A percentile compares a stretch with the other conserved stretches of the same genome.
Conservation (phyloP, 2,113 vertebrate species). For the Callionymus lyra region DNA sequence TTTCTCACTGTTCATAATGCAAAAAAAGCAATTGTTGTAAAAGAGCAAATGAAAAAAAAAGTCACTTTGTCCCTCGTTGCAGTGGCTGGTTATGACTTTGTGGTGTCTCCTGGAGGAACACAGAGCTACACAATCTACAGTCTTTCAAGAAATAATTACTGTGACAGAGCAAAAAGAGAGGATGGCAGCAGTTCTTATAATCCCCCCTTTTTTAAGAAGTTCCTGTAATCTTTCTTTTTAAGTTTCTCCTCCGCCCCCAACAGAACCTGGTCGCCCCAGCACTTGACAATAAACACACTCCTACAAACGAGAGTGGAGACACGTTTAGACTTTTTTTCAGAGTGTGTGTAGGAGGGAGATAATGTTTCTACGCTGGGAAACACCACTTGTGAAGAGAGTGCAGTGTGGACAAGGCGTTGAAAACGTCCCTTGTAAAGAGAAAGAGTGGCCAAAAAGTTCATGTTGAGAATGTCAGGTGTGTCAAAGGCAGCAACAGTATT, state of each 20-base stretch:
- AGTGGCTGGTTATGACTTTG: slow-evolving; percentile 8
- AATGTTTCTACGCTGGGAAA: slow-evolving; percentile 4
- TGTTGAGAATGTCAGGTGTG: no score
- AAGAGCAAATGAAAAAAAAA: neutral
- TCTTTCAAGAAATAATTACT: slow-evolving; percentile 34
- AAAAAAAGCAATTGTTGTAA: neutral
- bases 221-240: no score
- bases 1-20: no score
- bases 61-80: neutral
- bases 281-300: no score
- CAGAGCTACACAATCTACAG: slow-evolving; percentile 9
- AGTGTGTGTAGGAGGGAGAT: neutral
- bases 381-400: neutral
- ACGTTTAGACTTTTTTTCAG: slow-evolving; percentile 2
- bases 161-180: slow-evolving; percentile 4
- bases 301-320: slow-evolving; percentile 16
- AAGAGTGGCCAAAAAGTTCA: neutral
- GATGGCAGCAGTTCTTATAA: slow-evolving; percentile 18
- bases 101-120: neutral
- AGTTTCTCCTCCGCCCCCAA: no score
- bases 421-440: no score
- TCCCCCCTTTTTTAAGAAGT: slow-evolving; percentile 17
- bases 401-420: neutral
- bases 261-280: no score
- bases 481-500: no score